Evolutionary conservation across 2,113 vertebrate species (phyloP).

Genomic region (Pavo muticus): DNA sequence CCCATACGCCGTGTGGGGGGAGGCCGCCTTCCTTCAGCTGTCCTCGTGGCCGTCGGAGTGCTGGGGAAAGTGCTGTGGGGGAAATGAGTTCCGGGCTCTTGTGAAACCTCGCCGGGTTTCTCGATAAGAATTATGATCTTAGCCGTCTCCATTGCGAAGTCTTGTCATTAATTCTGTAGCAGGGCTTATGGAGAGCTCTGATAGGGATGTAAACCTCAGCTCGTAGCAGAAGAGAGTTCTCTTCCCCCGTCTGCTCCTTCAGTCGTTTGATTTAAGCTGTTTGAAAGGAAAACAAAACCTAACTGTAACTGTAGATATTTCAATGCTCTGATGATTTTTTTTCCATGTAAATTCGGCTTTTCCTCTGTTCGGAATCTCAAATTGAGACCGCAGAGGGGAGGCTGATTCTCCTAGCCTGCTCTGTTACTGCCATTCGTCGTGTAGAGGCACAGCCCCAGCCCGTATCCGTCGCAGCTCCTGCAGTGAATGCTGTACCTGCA

Average conservation of each 20-base stretch:
- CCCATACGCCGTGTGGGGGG: not conserved
- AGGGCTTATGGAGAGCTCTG: not conserved
- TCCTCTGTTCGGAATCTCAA: not conserved
- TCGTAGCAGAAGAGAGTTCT: not conserved
- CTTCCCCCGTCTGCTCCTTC: slow-evolving; percentile 23
- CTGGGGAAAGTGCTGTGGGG: not conserved
- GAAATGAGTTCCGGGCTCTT: not conserved
- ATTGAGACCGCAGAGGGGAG: not conserved
- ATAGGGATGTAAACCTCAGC: not conserved
- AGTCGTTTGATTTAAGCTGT: slow-evolving; percentile 32
- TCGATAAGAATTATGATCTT: not conserved
- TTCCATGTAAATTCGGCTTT: slow-evolving; percentile 47
- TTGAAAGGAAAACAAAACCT: slow-evolving; percentile 52
- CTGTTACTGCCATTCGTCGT: not conserved
- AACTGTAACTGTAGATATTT: slow-evolving; percentile 39
- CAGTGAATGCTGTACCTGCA: not conserved
- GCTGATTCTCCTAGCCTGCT: slow-evolving; percentile 27
- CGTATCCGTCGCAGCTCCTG: not conserved
- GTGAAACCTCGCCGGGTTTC: not conserved
- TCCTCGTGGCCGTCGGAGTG: not conserved
- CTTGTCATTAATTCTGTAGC: not conserved
- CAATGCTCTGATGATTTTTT: slow-evolving; percentile 17
- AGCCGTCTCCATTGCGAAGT: not conserved
- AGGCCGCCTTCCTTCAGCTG: slow-evolving; percentile 19
- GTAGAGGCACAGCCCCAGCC: not conserved